A percentile compares a stretch with the other conserved stretches of the same genome.
These are phyloP conservation scores for Bombus huntii DNA, from an alignment of 1,140 invertebrate genomes.

Conservation along the genomic window DNA sequence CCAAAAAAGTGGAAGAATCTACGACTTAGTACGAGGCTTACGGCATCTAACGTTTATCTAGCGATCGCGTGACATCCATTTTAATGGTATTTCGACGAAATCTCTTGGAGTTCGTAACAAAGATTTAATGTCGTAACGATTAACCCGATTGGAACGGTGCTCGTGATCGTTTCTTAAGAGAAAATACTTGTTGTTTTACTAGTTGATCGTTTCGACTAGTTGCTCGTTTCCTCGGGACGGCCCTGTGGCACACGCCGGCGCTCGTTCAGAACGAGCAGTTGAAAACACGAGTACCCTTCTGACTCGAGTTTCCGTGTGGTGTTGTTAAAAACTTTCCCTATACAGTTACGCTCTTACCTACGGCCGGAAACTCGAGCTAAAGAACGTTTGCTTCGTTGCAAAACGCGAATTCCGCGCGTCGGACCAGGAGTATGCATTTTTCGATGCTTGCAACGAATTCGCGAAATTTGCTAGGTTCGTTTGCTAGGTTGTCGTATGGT, in stretches of 20 bases:
- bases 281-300: conserved; percentile 11
- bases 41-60: neutral
- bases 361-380: neutral
- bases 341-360: neutral
- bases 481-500: no score
- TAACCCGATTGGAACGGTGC: neutral
- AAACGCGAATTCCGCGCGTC: neutral
- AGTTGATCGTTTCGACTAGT: neutral
- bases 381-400: no score
- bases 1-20: neutral
- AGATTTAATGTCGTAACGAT: neutral
- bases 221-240: neutral
- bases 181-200: no score
- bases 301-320: conserved; percentile 9
- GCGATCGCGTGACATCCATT: conserved; percentile 18
- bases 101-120: neutral
- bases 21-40: neutral
- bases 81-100: neutral
- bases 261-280: neutral
- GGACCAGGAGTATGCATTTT: neutral
- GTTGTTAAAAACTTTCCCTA: conserved; percentile 13
- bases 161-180: neutral
- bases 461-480: neutral
- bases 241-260: no score
- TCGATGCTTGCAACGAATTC: neutral